These are phyloP conservation scores for Trissoscelio sp. DNA, from an alignment of 2,888 invertebrate genomes.

Conservation along the genomic window DNA sequence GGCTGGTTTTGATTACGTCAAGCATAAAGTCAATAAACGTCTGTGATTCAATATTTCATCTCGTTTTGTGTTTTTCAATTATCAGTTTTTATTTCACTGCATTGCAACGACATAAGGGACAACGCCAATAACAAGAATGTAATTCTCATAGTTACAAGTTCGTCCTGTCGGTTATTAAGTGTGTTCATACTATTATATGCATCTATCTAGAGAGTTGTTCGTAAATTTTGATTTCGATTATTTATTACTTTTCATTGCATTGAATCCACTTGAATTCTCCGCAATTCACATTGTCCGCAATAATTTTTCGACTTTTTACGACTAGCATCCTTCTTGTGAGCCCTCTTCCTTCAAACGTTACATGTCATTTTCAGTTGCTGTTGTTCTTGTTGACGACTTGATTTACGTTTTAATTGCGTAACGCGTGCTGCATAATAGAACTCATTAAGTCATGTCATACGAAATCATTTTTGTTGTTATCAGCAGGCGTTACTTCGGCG, in stretches of 20 bases:
- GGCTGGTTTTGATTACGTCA: constrained; percentile 83
- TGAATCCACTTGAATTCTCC: constrained; percentile 50
- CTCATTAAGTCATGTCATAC: too few relatives aligned
- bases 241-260: constrained; percentile 44
- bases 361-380: constrained; percentile 22
- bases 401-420: constrained; percentile 1
- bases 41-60: constrained; percentile 62
- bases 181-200: constrained; percentile 47
- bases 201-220: constrained; percentile 43
- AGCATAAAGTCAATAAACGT: constrained; percentile 77
- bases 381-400: too few relatives aligned
- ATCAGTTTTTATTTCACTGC: constrained; percentile 55
- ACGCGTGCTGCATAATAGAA: constrained; percentile 30
- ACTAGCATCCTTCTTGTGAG: constrained; percentile 21
- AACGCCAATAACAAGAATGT: constrained; percentile 65
- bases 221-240: constrained; percentile 26
- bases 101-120: constrained; percentile 61
- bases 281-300: constrained; percentile 41
- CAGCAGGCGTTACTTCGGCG: constrained; percentile 55
- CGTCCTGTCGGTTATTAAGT: constrained; percentile 38
- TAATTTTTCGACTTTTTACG: constrained; percentile 11
- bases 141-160: constrained; percentile 59
- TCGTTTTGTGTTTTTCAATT: constrained; percentile 70
- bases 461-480: not conserved
- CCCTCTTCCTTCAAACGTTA: constrained; percentile 19